Conservation (phyloP, 2,888 invertebrate species). For the Phytoseiulus persimilis region DNA sequence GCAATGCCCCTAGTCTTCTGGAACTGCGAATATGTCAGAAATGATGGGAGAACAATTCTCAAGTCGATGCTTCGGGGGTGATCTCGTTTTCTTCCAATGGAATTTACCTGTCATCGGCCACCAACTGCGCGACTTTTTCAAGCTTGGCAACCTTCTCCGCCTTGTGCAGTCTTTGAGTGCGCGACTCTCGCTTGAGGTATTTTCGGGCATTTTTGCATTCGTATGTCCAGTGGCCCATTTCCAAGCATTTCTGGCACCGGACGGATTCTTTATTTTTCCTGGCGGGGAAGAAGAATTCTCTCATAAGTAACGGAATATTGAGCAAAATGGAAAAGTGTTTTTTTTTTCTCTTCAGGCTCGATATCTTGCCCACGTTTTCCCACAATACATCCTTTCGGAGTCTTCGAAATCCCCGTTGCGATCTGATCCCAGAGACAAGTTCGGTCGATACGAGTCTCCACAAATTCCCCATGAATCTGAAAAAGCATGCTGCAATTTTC, state of each 20-base stretch:
- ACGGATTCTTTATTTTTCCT: constrained; percentile 41
- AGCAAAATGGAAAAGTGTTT: too few relatives aligned
- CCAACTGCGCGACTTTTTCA: constrained; percentile 39
- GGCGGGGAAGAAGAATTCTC: not conserved
- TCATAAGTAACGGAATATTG: too few relatives aligned
- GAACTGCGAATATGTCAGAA: not conserved
- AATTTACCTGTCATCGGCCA: not conserved
- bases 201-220: constrained; percentile 51
- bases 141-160: constrained; percentile 11
- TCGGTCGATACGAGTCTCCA: too few relatives aligned
- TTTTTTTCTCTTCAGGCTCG: too few relatives aligned
- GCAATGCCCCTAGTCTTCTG: not conserved
- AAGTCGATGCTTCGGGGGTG: not conserved
- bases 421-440: too few relatives aligned
- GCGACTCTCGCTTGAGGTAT: constrained; percentile 45
- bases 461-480: too few relatives aligned
- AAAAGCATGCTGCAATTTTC: too few relatives aligned
- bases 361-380: too few relatives aligned
- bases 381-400: too few relatives aligned
- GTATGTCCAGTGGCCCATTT: constrained; percentile 52
- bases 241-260: constrained; percentile 50
- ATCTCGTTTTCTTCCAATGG: not conserved
- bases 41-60: not conserved
- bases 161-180: not conserved
- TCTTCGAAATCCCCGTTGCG: too few relatives aligned